Evolutionary conservation across 2,113 vertebrate genomes (phyloP).

Genomic region (Eubucco bourcierii): DNA sequence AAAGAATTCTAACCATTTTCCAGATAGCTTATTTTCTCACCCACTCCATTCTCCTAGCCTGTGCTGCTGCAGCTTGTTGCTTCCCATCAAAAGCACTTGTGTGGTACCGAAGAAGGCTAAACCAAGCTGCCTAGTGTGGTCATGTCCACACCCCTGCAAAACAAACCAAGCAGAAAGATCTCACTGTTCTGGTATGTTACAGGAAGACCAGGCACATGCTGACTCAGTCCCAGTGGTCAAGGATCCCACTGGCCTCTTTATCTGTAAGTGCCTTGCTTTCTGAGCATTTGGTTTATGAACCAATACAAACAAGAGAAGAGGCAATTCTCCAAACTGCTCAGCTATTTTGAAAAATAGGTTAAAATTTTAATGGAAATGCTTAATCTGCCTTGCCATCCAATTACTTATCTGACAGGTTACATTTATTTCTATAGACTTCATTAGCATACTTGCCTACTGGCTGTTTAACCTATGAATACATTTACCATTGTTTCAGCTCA

Average conservation of each 20-base stretch:
- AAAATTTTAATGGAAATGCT: neutral
- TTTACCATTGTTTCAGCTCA: neutral
- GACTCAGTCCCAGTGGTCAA: neutral
- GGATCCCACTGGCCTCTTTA: neutral
- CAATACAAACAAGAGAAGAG: neutral
- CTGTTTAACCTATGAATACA: neutral
- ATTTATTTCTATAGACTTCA: neutral
- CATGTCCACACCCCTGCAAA: neutral
- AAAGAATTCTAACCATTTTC: neutral
- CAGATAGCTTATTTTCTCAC: neutral
- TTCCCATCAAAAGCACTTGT: neutral
- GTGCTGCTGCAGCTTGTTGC: neutral
- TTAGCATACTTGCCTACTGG: neutral
- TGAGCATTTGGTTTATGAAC: neutral
- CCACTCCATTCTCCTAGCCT: neutral
- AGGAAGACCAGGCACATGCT: fast-evolving
- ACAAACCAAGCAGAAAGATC: neutral
- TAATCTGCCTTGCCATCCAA: neutral
- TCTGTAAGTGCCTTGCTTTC: neutral
- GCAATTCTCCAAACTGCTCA: neutral
- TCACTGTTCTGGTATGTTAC: neutral
- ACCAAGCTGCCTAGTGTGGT: neutral
- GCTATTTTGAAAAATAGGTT: neutral
- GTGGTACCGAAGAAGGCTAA: neutral
- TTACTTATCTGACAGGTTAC: neutral